Base-by-base conservation (phyloP, 2,113 vertebrate species). In the Litocranius walleri region DNA sequence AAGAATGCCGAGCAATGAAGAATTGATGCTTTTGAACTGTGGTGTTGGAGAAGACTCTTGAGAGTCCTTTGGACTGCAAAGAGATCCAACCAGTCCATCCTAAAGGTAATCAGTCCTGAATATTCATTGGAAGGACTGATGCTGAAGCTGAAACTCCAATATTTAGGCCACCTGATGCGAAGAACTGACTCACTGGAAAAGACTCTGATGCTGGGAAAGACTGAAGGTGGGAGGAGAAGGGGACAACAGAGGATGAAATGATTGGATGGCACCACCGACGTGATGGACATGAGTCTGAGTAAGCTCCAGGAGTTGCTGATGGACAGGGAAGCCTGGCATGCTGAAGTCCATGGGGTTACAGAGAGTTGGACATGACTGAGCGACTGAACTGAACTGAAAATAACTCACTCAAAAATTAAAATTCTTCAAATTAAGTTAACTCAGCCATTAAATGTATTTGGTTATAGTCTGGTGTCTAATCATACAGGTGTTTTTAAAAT, bases 391-490 rank as follows among this genome's bases (percentile, higher is more conserved):
- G 62, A 67, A 67, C 62, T 45, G 27, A 86, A 95, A 92, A 97
- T 45, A 92, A 61, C 21, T 71, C 62, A n/a, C 13, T 61, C 29
- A 77, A 90, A 95, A 97, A 93, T 52, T 78, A 50, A 87, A 93
- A 95, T 62, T 83, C 48, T 23, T 95, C n/a, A n/a, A 87, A 56
- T 17, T 77, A 85, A 56, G 50, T 57, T 59, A 59, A 83, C 29
- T 71, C 50, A 64, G 45, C 33, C 9, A 87, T 36, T 4, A 78
- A 57, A 84, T 80, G 36, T 81, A 43, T 71, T 80, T 90, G 30
- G 43, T 90, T 92, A 45, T 57, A 77, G 61, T 86, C 30, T 81
- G 19, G 33, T 81, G 1, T 84, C 30, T 8, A 48, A 3, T 64
- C 56, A 91, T 50, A 85, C 12, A 88, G 23, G 67, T 85, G 7